Percentiles rank a stretch among this genome's conserved stretches.
phyloP scores from a whole-genome alignment of 2,888 invertebrate species.

The Morpho achilles region DNA sequence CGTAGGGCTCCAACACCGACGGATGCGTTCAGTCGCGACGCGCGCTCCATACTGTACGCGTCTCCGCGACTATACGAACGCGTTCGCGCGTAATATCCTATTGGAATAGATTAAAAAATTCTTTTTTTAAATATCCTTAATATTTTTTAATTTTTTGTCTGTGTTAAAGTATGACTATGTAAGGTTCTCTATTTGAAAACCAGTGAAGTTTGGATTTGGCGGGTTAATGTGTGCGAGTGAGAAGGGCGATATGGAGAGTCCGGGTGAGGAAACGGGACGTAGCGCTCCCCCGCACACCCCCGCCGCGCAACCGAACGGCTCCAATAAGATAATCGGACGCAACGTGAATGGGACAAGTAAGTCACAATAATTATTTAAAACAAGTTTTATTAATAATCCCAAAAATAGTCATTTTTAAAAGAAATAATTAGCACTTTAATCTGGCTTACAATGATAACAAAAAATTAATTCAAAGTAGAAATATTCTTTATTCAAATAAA shows the following conservation, averaged over 20 bases:
- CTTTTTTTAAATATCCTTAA: slow-evolving; percentile 20
- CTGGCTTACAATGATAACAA: no score
- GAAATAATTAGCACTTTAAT: no score
- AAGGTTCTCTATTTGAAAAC: slow-evolving; percentile 33
- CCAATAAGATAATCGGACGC: slow-evolving; percentile 81
- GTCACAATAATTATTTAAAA: slow-evolving; percentile 49
- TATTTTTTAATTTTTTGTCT: slow-evolving; percentile 20
- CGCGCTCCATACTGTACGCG: slow-evolving; percentile 57
- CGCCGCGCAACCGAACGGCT: slow-evolving; percentile 72
- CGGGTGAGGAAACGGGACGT: slow-evolving; percentile 73
- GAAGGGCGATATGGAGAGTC: slow-evolving; percentile 70
- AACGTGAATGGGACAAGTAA: slow-evolving; percentile 83
- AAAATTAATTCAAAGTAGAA: no score
- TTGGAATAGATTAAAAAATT: slow-evolving; percentile 17
- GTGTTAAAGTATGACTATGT: slow-evolving; percentile 29
- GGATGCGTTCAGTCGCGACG: slow-evolving; percentile 59
- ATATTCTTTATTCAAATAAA: no score
- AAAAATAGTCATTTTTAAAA: slow-evolving; percentile 1
- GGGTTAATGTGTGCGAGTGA: slow-evolving; percentile 74
- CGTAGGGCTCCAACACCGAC: slow-evolving; percentile 53
- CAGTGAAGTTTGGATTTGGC: slow-evolving; percentile 65
- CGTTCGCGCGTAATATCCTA: slow-evolving; percentile 38
- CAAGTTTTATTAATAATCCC: slow-evolving; percentile 20
- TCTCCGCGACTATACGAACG: slow-evolving; percentile 47
- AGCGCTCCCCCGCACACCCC: slow-evolving; percentile 63